A percentile compares a stretch with the other conserved stretches of the same genome.
Evolutionary conservation across 2,113 vertebrate genomes (phyloP).

Genomic region (Rallus limicola): DNA sequence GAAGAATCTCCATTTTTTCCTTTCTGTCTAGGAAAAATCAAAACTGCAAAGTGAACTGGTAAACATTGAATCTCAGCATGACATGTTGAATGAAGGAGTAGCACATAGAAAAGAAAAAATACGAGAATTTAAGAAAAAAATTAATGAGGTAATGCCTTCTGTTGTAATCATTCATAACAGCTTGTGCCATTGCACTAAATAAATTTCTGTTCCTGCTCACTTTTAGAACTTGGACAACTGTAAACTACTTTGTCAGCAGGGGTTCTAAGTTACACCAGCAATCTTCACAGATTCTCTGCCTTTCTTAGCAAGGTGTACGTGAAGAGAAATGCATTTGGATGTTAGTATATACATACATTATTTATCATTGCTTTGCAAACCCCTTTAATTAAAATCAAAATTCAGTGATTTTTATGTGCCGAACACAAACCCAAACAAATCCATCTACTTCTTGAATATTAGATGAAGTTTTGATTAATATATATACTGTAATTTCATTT

Average conservation of each 20-base stretch:
- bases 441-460: background rate
- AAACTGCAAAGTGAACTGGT: slow-evolving; percentile 85
- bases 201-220: background rate
- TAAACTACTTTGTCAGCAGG: background rate
- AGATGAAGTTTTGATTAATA: background rate
- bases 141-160: slow-evolving; percentile 81
- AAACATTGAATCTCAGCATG: slow-evolving; percentile 82
- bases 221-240: background rate
- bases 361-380: background rate
- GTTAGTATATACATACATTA: background rate
- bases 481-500: background rate
- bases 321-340: background rate
- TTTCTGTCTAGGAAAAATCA: slow-evolving; percentile 85
- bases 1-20: background rate
- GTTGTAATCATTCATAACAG: background rate
- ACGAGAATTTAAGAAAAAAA: slow-evolving; percentile 72
- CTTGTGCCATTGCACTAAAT: background rate
- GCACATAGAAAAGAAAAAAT: slow-evolving; percentile 75
- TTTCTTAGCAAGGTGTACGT: background rate
- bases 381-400: background rate
- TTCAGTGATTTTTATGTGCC: background rate
- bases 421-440: background rate
- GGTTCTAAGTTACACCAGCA: background rate
- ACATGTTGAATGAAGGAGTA: slow-evolving; percentile 79
- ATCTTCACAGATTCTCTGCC: background rate